Evolutionary conservation across 2,113 vertebrate species (phyloP), one percentile per base, ranked within the genome.

Genomic region (Oryzias javanicus): DNA sequence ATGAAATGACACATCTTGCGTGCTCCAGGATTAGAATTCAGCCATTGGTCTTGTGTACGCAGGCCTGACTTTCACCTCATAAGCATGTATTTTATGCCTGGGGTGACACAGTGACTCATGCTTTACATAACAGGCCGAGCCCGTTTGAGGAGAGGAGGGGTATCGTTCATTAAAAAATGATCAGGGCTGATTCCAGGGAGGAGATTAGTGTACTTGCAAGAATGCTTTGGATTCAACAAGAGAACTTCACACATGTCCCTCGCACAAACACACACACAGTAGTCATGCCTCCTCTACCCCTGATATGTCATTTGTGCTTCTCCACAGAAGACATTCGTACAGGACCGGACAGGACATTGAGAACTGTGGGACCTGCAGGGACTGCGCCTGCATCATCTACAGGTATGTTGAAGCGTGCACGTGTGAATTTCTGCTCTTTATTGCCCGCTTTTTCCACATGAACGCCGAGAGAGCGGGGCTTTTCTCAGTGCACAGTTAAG

Each of bases 321-420:
- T 79, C 72, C 46, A 54, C 89, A 94, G 93, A 89, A 90, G 93
- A 72, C 91, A 92, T 87, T 94, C 91, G 0, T 94, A 94, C 87
- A 83, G 91, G 19, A 94, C 93, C 0, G 93, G 93, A 62, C 93
- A 94, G 79, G 93, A 94, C 86, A 94, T 94, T 12, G 92, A 93
- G 82, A 94, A 94, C 92, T 94, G 93, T 7, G 93, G 93, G 61
- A 94, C 93, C 67, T 94, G 93, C 88, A 92, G 93, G 65, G 93
- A 94, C 90, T 94, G 93, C 0, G 93, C 92, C 69, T 94, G 93
- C 87, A 94, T 94, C 88, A 94, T 94, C 89, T 94, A 94, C 90
- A 94, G 93, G 93, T 94, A 87, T 14, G 64, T 27, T 42, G 17
- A 40, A 19, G 35, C 53, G 63, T 25, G 40, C 14, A 20, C 54